These are phyloP conservation scores for Sardinella longiceps DNA, from an alignment of 2,797 vertebrate genomes.

Conservation along the genomic window DNA sequence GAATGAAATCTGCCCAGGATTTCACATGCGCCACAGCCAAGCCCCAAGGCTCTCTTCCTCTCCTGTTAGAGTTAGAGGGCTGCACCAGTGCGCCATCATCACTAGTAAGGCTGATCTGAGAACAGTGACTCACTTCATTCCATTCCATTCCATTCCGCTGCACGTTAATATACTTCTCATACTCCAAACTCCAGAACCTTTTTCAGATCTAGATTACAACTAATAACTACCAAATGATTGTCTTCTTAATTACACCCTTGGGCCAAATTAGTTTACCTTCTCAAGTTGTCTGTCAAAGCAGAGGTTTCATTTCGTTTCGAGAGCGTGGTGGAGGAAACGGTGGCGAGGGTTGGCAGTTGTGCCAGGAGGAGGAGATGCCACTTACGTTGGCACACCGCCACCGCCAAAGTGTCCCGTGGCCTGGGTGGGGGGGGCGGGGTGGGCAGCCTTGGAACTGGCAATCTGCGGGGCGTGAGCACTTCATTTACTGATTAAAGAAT, in stretches of 20 bases:
- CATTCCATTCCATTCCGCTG: too few species aligned
- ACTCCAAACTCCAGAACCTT: not conserved
- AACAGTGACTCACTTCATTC: not conserved
- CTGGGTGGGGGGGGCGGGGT: not conserved
- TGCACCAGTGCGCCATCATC: not conserved
- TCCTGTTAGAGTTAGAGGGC: not conserved
- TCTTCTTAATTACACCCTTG: not conserved
- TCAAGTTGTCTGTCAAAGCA: not conserved
- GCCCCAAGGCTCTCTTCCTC: not conserved
- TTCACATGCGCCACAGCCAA: not conserved
- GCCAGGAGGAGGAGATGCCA: not conserved
- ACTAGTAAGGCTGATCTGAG: not conserved
- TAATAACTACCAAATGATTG: not conserved
- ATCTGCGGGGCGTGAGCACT: not conserved
- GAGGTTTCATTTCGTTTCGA: not conserved
- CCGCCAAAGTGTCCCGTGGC: not conserved
- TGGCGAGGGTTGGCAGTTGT: not conserved
- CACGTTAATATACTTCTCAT: not conserved
- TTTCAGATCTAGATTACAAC: not conserved
- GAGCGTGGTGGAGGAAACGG: not conserved
- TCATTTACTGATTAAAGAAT: conserved; percentile 5
- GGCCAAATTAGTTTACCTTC: not conserved
- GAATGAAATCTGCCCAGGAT: not conserved
- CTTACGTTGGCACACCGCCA: not conserved
- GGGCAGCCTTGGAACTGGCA: not conserved